These are phyloP conservation scores for Tinea trinotella DNA, from an alignment of 2,888 invertebrate species.

Conservation along the genomic window DNA sequence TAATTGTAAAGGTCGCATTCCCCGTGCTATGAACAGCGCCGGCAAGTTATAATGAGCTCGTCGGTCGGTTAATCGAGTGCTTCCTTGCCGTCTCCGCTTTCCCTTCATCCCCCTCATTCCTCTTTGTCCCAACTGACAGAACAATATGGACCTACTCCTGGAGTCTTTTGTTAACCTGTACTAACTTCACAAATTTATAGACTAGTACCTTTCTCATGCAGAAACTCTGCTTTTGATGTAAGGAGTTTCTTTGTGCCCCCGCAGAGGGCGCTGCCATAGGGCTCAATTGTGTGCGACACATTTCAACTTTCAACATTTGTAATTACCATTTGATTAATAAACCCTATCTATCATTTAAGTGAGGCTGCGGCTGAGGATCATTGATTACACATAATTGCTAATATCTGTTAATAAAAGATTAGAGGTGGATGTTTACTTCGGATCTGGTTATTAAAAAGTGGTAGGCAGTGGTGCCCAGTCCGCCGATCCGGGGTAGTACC, in stretches of 20 bases:
- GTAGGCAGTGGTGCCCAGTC: too few species aligned
- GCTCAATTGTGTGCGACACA: neutral
- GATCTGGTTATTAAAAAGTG: too few species aligned
- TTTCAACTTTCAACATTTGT: neutral
- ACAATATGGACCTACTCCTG: constrained; percentile 13
- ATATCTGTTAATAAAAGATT: too few species aligned
- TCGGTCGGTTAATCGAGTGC: constrained; percentile 18
- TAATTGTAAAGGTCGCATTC: neutral
- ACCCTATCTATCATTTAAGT: too few species aligned
- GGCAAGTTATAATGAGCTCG: constrained; percentile 17
- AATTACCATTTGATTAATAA: too few species aligned
- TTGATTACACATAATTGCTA: too few species aligned
- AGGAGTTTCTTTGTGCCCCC: neutral
- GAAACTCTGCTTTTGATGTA: constrained; percentile 1
- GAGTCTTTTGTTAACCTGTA: constrained; percentile 14
- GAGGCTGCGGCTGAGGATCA: too few species aligned
- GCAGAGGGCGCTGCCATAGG: neutral
- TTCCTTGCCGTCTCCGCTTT: constrained; percentile 13
- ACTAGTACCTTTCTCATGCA: constrained; percentile 2
- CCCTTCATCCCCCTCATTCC: constrained; percentile 7
- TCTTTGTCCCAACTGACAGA: constrained; percentile 14
- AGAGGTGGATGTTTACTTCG: too few species aligned
- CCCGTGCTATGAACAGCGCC: neutral
- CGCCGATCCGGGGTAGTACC: too few species aligned
- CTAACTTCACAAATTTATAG: constrained; percentile 8